These are phyloP conservation scores for Pherbina coryleti DNA, from an alignment of 2,888 invertebrate species.

Conservation along the genomic window DNA sequence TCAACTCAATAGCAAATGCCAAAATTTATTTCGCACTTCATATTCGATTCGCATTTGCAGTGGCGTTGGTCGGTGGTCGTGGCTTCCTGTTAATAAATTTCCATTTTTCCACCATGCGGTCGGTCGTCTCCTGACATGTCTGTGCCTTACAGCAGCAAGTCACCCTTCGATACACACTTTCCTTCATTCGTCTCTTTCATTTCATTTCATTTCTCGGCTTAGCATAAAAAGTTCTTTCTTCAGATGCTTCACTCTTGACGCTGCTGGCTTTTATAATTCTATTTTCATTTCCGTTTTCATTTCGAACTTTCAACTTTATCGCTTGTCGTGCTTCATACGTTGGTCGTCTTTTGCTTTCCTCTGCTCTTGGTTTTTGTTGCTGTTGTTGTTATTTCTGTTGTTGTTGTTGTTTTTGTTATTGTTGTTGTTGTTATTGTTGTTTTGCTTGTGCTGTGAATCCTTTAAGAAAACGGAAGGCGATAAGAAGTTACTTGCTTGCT, in stretches of 20 bases:
- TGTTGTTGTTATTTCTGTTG: slow-evolving; percentile 59
- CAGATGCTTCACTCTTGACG: not conserved
- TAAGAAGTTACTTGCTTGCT: too few species aligned
- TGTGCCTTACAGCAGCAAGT: slow-evolving; percentile 20
- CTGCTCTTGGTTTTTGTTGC: not conserved
- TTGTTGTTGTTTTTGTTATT: slow-evolving; percentile 58
- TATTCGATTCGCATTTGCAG: slow-evolving; percentile 11
- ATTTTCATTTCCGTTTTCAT: slow-evolving; percentile 62
- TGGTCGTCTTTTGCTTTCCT: not conserved
- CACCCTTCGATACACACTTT: not conserved
- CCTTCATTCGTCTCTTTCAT: not conserved
- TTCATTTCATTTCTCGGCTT: not conserved
- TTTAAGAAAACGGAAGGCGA: too few species aligned
- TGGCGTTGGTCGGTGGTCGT: slow-evolving; percentile 48
- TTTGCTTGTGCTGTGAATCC: slow-evolving; percentile 50
- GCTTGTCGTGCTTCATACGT: slow-evolving; percentile 38
- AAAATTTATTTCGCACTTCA: slow-evolving; percentile 31
- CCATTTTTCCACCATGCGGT: slow-evolving; percentile 35
- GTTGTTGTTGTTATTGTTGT: slow-evolving; percentile 58
- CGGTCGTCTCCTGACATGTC: slow-evolving; percentile 52
- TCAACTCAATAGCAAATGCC: not conserved
- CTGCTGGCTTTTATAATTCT: slow-evolving; percentile 61
- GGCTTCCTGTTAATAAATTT: slow-evolving; percentile 66
- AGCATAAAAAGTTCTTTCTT: not conserved
- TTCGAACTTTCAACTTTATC: slow-evolving; percentile 45